Base-by-base conservation (phyloP, 2,113 vertebrate species). In the Xenotilapia flavipinnis region DNA sequence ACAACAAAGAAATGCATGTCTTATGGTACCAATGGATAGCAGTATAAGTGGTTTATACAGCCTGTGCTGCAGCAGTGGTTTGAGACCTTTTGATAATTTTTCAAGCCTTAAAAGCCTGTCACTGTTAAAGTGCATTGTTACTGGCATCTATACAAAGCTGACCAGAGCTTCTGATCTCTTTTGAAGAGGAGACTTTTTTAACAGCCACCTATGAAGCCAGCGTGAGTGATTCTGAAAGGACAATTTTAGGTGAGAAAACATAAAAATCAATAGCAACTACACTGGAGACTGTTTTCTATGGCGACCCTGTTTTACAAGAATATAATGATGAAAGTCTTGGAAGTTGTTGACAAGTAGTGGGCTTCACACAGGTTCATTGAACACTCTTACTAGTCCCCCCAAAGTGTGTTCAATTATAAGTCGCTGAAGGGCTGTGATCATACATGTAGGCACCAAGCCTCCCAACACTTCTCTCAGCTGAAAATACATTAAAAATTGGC, bases 241-340 rank as follows among this genome's bases (percentile, higher is more conserved):
- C 62, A 81, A 7, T 79, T 85, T 55, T 26, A 40, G 62, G 73
- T 77, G 28, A 85, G n/a, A 81, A 68, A 75, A 85, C 36, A 60
- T 33, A 81, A 19, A 86, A 87, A 90, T 91, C 68, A 82, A 92
- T 83, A 70, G 28, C 36, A 73, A 9, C 62, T 58, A 26, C n/a
- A 8, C 9, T 15, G 31, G 21, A 81, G 15, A 85, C 36, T 81
- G 12, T 33, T 17, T 79, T 55, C n/a, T 51, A 23, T 81, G 51
- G 42, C 21, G 83, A 62, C 45, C n/a, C 80, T 87, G 68, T 81
- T 89, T 84, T 84, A 83, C 83, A 86, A 58, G 11, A 77, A 83
- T 75, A 23, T 85, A 49, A 54, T 85, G 70, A 85, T 85, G 42
- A 82, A 81, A 83, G n/a, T 26, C 33, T 38, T 70, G 70, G 40